Conservation (phyloP, 2,888 invertebrate species). For the Urechis unicinctus region DNA sequence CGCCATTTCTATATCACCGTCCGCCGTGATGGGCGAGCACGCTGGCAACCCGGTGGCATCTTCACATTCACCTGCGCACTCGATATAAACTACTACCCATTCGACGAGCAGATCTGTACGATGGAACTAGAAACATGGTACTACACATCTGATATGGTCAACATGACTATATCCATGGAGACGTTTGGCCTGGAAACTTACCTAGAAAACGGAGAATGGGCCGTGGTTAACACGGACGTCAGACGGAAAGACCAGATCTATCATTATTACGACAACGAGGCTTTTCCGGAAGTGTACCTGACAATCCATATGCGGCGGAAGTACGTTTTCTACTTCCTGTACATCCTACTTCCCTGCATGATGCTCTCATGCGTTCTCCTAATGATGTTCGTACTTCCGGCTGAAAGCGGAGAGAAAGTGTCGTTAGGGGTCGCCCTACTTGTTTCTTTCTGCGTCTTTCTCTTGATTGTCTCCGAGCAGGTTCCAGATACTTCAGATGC, state of each 20-base stretch:
- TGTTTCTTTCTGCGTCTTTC: constrained; percentile 29
- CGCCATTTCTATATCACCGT: constrained; percentile 13
- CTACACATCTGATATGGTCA: constrained; percentile 20
- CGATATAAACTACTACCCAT: constrained; percentile 24
- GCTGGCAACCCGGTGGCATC: constrained; percentile 16
- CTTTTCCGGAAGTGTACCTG: constrained; percentile 19
- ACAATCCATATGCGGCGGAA: constrained; percentile 18
- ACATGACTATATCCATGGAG: constrained; percentile 9
- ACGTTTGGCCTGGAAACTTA: constrained; percentile 18
- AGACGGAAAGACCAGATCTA: constrained; percentile 7
- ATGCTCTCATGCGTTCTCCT: constrained; percentile 28
- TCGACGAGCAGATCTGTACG: constrained; percentile 22
- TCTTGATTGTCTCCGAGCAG: constrained; percentile 28
- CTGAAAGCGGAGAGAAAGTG: constrained; percentile 30
- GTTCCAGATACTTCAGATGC: constrained; percentile 26
- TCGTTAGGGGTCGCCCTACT: constrained; percentile 28
- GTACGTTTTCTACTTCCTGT: constrained; percentile 25
- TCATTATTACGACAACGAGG: constrained; percentile 11
- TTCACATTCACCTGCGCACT: constrained; percentile 18
- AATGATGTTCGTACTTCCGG: constrained; percentile 26
- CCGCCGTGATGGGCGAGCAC: constrained; percentile 7
- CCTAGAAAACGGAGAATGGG: constrained; percentile 25
- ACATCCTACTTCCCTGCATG: constrained; percentile 28
- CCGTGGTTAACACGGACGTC: constrained; percentile 16
- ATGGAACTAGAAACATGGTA: constrained; percentile 22